Evolutionary conservation across 2,797 vertebrate genomes (phyloP).

Genomic region (Coregonus suidteri): DNA sequence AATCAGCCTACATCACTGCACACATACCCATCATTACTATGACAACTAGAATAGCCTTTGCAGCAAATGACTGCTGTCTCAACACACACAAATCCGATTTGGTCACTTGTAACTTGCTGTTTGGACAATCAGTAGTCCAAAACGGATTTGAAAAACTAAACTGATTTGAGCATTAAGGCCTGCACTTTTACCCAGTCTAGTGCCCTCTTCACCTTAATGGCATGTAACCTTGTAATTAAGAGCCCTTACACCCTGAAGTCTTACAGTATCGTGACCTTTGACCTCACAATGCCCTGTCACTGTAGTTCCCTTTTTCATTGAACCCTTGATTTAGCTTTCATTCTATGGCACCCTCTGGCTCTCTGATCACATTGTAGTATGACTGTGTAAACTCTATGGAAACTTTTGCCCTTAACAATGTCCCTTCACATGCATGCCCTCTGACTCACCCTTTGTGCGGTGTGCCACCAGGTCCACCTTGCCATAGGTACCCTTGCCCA

Average conservation of each 20-base stretch:
- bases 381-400: neutral
- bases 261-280: neutral
- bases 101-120: no score
- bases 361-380: neutral
- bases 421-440: neutral
- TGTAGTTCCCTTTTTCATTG: neutral
- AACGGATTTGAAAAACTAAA: no score
- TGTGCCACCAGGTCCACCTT: conserved; percentile 95
- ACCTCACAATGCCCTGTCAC: neutral
- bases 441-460: conserved; percentile 87
- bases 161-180: no score
- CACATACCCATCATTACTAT: no score
- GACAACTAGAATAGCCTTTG: no score
- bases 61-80: no score
- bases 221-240: neutral
- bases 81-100: no score
- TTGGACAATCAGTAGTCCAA: no score
- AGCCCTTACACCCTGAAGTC: neutral
- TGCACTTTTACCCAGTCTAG: no score
- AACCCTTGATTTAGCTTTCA: neutral
- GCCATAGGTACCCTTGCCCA: conserved; percentile 96
- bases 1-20: no score
- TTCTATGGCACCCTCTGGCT: neutral
- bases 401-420: neutral
- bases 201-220: conserved; percentile 6